A percentile compares a stretch with the other conserved stretches of the same genome.
Evolutionary conservation across 2,797 vertebrate genomes (phyloP).

Genomic region (Vespertilio murinus): DNA sequence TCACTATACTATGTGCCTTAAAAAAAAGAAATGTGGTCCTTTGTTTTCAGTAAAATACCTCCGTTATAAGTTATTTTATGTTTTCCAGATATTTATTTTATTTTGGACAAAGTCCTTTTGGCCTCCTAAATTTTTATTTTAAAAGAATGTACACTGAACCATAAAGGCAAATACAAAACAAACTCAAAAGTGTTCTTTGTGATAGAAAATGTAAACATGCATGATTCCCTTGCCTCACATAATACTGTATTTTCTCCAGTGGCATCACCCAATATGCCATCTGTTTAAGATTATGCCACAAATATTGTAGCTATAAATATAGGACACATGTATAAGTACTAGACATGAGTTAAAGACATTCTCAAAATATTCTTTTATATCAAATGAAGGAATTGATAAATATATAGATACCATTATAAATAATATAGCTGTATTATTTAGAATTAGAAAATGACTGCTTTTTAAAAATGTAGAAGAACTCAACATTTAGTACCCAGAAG

Average conservation of each 20-base stretch:
- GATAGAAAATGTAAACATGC: neutral
- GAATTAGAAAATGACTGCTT: neutral
- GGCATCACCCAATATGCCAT: neutral
- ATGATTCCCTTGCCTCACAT: neutral
- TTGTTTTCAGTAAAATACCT: neutral
- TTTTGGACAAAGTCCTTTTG: neutral
- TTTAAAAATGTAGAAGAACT: neutral
- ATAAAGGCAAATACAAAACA: constrained; percentile 25
- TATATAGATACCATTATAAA: neutral
- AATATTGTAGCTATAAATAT: constrained; percentile 46
- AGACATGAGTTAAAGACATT: neutral
- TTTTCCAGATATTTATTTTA: constrained; percentile 11
- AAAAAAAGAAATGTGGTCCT: neutral
- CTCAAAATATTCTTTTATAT: neutral
- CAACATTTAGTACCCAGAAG: neutral
- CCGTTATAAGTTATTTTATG: neutral
- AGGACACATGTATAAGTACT: neutral
- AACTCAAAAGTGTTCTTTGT: neutral
- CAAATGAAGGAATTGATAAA: neutral
- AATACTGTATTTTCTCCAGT: neutral
- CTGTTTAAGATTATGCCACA: constrained; percentile 36
- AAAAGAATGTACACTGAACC: neutral
- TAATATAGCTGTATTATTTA: neutral
- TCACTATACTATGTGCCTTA: neutral
- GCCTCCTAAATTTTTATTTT: neutral